Evolutionary conservation across 2,888 invertebrate genomes (phyloP), one percentile per base, ranked within the genome.

Genomic region (Apamea monoglypha): DNA sequence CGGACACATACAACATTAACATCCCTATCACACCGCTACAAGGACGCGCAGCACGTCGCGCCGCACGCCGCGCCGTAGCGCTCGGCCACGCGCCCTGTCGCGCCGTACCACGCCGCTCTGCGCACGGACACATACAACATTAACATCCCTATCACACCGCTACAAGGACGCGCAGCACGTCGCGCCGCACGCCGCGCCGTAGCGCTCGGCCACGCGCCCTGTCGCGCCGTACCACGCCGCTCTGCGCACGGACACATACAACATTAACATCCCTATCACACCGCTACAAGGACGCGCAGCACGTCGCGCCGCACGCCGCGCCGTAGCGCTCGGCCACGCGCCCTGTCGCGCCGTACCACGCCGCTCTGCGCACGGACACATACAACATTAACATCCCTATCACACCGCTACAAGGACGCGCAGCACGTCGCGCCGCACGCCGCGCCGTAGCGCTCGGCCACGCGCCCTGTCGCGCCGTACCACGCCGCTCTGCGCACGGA

Each of bases 401-500:
- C 56, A 59, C 56, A 59, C 61, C 16, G 29, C 61, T 61, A 61
- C 61, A 61, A n/a, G 25, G 61, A 29, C 70, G 80, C 79, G 84
- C 79, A 21, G 75, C 87, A 14, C 76, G 56, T 76, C 91, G 83
- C 78, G 89, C 67, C 53, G 82, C 68, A 18, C 90, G 74, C 82
- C 80, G 95, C 94, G 64, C 97, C 97, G 90, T 97, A 97, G 66
- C 96, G 94, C 40, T 94, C 93, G 85, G 97, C 97, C 98, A 98
- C 12, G 98, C 97, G 2, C 16, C 98, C 93, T 83, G 98, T 94
- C 86, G 95, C 95, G n/a, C 44, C 70, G 47, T 47, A 47, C 47
- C 47, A 61, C 61, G 61, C 61, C 25, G 61, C 61, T 10, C 61
- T 61, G 61, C n/a, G 66, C 36, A 29, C 61, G n/a, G 12, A 29